Evolutionary conservation across 2,888 invertebrate species (phyloP), one percentile per base, ranked within the genome.

Genomic region (Lymantria monacha): DNA sequence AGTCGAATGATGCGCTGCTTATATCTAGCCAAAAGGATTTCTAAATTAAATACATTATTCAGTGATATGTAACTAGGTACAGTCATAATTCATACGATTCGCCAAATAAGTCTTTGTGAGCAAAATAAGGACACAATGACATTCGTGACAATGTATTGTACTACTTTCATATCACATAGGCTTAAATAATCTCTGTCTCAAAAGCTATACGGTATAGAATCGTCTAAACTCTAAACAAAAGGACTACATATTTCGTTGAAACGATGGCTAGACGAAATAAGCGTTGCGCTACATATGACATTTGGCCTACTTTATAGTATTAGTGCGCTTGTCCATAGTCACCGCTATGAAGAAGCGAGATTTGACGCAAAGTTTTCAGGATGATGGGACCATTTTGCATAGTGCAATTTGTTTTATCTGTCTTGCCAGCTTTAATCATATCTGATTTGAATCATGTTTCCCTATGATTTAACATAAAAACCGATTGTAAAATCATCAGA

Each of bases 141-240:
- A 58, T 81, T 85, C 88, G 87, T 87, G 88, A 82, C 80, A 72
- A 72, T 57, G 64, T 82, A 63, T 83, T 85, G 85, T 70, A 69
- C 53, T 12, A 56, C 61, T 7, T 38, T 9, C 62, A 61, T 53
- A 62, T 22, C 5, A 22, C 45, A n/a, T 42, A 53, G 57, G 46
- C 42, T 37, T 46, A 66, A 57, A 51, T 59, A 55, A 56, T 36
- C 58, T 51, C 61, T 72, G 76, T 53, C 3, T 0, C 0, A 0
- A 30, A 33, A 30, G 45, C 33, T 58, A 66, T 75, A 80, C 51
- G 60, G 77, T 72, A 59, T 36, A 66, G 63, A 71, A 57, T 74
- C 37, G 47, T 51, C 50, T 53, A 30, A 9, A 15, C 33, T 44
- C 15, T 42, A 46, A 55, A 60, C 48, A 60, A 69, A 9, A 69